Evolutionary conservation across 2,888 invertebrate species (phyloP).

Genomic region (Caenorhabditis sinica): DNA sequence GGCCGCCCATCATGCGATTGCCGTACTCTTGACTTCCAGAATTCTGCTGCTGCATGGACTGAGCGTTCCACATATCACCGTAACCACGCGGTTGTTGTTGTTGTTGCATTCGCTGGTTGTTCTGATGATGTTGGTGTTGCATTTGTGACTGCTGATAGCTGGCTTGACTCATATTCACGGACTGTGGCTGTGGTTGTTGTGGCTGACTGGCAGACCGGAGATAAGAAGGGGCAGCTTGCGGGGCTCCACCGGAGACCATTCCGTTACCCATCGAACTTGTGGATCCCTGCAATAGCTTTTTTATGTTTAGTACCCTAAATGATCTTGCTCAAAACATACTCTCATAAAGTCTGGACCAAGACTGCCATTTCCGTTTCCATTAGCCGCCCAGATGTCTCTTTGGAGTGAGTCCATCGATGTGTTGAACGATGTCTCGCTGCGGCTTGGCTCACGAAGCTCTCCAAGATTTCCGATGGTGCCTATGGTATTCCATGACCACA

Average conservation of each 20-base stretch:
- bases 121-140: conserved; percentile 60
- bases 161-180: conserved; percentile 7
- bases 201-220: conserved; percentile 35
- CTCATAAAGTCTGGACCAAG: conserved; percentile 51
- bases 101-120: conserved; percentile 51
- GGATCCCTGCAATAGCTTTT: conserved; percentile 28
- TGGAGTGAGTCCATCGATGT: conserved; percentile 51
- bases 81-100: conserved; percentile 42
- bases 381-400: conserved; percentile 60
- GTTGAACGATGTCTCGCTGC: conserved; percentile 31
- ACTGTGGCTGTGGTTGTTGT: conserved; percentile 7
- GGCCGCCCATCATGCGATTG: conserved; percentile 41
- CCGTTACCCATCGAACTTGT: conserved; percentile 14
- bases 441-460: conserved; percentile 46
- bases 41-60: conserved; percentile 39
- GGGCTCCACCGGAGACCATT: background rate
- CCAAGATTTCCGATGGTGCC: conserved; percentile 61
- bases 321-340: conserved; percentile 5
- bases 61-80: conserved; percentile 48
- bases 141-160: conserved; percentile 47
- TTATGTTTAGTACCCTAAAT: background rate
- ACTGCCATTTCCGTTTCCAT: conserved; percentile 44
- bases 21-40: conserved; percentile 38
- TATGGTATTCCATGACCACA: conserved; percentile 67
- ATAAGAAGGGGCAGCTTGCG: conserved; percentile 16